Evolutionary conservation across 2,888 invertebrate species (phyloP).

Genomic region (Lepidochrysops patricia): DNA sequence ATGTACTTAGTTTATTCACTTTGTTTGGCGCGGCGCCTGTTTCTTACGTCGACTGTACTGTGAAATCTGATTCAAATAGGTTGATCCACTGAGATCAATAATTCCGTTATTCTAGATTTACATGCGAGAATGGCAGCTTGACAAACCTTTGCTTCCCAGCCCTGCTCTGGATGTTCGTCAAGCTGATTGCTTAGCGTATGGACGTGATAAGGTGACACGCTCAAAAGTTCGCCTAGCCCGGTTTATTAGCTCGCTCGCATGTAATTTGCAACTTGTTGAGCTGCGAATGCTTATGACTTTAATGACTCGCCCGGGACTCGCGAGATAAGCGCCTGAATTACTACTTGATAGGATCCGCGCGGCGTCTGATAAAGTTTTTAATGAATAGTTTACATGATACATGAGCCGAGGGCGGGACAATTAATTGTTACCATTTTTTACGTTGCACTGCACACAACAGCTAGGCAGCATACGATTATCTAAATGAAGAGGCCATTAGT

Average conservation of each 20-base stretch:
- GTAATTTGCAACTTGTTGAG: constrained; percentile 22
- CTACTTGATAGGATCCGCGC: constrained; percentile 8
- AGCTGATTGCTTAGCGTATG: too few relatives aligned
- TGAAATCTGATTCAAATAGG: neutral
- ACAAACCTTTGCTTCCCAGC: too few relatives aligned
- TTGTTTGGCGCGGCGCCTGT: neutral
- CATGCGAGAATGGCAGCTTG: neutral
- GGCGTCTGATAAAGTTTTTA: constrained; percentile 6
- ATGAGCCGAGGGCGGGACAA: neutral
- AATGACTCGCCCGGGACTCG: constrained; percentile 48
- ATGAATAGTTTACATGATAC: constrained; percentile 10
- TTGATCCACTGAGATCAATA: neutral
- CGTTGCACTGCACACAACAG: too few relatives aligned
- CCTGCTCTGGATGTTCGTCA: too few relatives aligned
- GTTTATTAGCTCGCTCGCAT: constrained; percentile 9
- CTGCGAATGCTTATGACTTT: constrained; percentile 59
- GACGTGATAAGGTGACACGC: neutral
- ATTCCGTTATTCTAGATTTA: neutral
- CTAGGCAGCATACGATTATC: too few relatives aligned
- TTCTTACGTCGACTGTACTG: neutral
- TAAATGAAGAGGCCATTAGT: too few relatives aligned
- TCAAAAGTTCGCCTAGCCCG: neutral
- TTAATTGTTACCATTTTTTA: too few relatives aligned
- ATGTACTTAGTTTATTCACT: neutral
- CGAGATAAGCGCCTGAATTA: constrained; percentile 5